Base-by-base conservation (phyloP, 2,888 invertebrate species). In the Ochropleura plecta region DNA sequence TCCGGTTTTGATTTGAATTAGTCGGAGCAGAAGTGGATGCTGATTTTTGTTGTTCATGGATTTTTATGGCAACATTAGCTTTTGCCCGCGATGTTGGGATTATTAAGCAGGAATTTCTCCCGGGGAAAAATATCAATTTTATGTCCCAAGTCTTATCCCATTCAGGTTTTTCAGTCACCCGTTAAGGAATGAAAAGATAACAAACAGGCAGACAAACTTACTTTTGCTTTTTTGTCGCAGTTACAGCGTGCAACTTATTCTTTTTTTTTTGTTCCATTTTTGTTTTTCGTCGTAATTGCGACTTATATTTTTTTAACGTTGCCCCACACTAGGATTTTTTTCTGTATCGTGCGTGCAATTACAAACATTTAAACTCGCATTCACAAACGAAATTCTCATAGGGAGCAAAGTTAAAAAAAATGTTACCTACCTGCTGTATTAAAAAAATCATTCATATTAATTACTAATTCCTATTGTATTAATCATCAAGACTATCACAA, bases 1-100 rank as follows among this genome's bases (percentile, higher is more conserved):
- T 76, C 55, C 57, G 57, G 60, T 78, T 57, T 59, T 53, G 30
- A 12, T 18, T 48, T 60, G 14, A 4, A 70, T 63, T 10, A 18
- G 46, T 16, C 46, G 16, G 16, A 10, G 53, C 10, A 3, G 62
- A 49, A 51, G 8, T n/a, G 16, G 51, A 78, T 59, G 72, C 16
- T 48, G 51, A 12, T 64, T 40, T 70, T 44, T 14, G n/a, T 3
- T 3, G 20, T 46, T 0, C 0, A 49, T 30, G 9, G 10, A 9
- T 46, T 53, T 71, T 30, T 51, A 2, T 60, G 10, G 42, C 10
- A 16, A 59, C 16, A 42, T 40, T 5, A 6, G 6, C 6, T 20
- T 14, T 30, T 55, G 14, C 30, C 55, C 14, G 14, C 6, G 20
- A 57, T 5, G 57, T 57, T 30, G 57, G 14, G 14, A 14, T 57